Evolutionary conservation across 2,888 invertebrate genomes (phyloP).

Genomic region (Lasioglossum oenotherae): DNA sequence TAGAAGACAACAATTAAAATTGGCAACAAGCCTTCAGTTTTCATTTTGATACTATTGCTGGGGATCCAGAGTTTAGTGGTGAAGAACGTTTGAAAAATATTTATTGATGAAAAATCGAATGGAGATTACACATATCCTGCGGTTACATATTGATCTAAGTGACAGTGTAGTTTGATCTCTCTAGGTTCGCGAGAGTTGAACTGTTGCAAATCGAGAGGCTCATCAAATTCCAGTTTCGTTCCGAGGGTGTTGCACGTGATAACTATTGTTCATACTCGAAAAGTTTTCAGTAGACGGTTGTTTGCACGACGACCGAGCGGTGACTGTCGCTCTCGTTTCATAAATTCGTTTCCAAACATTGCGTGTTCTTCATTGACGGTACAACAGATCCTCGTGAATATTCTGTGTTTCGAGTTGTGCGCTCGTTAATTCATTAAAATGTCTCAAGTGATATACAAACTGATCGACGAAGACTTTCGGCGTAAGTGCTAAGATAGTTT

Average conservation of each 20-base stretch:
- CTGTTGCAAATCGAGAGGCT: not conserved
- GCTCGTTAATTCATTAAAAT: not conserved
- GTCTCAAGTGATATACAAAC: not conserved
- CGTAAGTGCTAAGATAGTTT: not conserved
- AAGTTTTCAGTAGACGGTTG: not conserved
- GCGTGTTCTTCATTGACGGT: not conserved
- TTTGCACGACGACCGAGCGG: not conserved
- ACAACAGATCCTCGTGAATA: too few relatives aligned
- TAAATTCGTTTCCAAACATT: not conserved
- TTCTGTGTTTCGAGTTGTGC: not conserved
- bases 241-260: not conserved
- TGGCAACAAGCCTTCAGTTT: not conserved
- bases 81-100: not conserved
- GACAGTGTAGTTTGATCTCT: too few relatives aligned
- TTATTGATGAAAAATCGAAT: not conserved
- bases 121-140: too few relatives aligned
- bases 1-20: not conserved
- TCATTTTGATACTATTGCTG: not conserved
- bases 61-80: too few relatives aligned
- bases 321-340: not conserved
- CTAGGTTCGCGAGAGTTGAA: not conserved
- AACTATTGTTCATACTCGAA: not conserved
- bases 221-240: not conserved
- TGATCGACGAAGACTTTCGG: not conserved
- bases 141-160: too few relatives aligned